Percentiles rank a stretch among this genome's conserved stretches.
Conservation (phyloP, 2,113 vertebrate genomes). For the Aptenodytes forsteri region DNA sequence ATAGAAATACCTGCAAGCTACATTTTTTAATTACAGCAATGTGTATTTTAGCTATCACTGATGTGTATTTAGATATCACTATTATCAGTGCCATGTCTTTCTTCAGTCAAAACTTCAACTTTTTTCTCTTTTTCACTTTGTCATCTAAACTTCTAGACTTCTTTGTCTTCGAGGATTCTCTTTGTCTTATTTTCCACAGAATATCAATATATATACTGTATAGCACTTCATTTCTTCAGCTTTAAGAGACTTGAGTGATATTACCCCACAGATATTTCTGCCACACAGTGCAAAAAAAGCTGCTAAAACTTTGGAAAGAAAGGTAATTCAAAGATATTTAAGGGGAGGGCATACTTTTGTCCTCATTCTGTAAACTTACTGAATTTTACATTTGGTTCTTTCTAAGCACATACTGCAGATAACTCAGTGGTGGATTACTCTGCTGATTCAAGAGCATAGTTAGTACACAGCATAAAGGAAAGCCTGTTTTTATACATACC, state of each 20-base stretch:
- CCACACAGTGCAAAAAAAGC: conserved; percentile 20
- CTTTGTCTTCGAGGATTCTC: not conserved
- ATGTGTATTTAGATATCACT: not conserved
- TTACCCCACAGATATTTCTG: conserved; percentile 37
- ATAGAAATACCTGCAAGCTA: not conserved
- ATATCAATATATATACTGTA: conserved; percentile 41
- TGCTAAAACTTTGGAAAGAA: conserved; percentile 48
- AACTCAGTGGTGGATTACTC: not conserved
- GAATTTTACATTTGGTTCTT: not conserved
- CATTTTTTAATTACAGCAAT: not conserved
- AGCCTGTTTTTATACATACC: not conserved
- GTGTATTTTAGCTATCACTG: not conserved
- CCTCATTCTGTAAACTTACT: not conserved
- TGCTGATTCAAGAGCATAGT: not conserved
- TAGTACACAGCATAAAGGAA: not conserved
- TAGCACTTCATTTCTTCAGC: conserved; percentile 26
- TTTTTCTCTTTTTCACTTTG: not conserved
- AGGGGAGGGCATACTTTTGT: not conserved
- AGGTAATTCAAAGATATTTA: not conserved
- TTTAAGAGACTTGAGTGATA: conserved; percentile 45
- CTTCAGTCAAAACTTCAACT: not conserved
- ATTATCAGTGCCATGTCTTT: not conserved
- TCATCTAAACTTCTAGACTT: not conserved
- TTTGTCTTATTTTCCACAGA: not conserved
- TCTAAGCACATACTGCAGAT: not conserved